Conservation (phyloP, 2,888 invertebrate genomes). For the Caenorhabditis becei region DNA sequence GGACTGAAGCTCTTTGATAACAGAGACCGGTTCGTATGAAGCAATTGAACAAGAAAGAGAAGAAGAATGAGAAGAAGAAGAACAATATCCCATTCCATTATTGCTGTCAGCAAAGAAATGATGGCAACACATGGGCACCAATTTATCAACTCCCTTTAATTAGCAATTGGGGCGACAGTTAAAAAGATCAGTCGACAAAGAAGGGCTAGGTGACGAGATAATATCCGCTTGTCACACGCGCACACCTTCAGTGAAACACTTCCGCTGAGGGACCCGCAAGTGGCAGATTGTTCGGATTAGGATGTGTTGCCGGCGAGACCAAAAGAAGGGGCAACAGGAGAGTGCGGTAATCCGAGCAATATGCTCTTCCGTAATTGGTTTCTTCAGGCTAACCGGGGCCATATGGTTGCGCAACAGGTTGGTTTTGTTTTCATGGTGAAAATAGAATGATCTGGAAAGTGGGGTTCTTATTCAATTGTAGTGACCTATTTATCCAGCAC, state of each 20-base stretch:
- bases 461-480: too few relatives aligned
- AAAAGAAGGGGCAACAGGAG: not conserved
- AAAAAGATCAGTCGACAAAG: constrained; percentile 9
- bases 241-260: constrained; percentile 27
- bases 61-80: constrained; percentile 3
- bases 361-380: not conserved
- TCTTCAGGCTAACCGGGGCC: not conserved
- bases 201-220: constrained; percentile 40
- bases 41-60: not conserved
- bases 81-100: constrained; percentile 17
- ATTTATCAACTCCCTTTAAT: constrained; percentile 52
- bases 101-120: constrained; percentile 6
- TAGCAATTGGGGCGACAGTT: constrained; percentile 42
- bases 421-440: not conserved
- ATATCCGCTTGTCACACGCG: constrained; percentile 30
- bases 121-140: constrained; percentile 30
- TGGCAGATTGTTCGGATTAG: constrained; percentile 34
- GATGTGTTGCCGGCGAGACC: constrained; percentile 8
- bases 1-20: not conserved
- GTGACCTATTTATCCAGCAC: too few relatives aligned
- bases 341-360: not conserved
- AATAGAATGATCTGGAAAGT: not conserved
- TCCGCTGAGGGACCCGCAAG: constrained; percentile 13
- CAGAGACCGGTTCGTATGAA: not conserved
- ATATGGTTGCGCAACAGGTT: constrained; percentile 11